A percentile compares a stretch with the other conserved stretches of the same genome.
Conservation (phyloP, 64 coral and sea anemone genomes). For the Actinia tenebrosa region DNA sequence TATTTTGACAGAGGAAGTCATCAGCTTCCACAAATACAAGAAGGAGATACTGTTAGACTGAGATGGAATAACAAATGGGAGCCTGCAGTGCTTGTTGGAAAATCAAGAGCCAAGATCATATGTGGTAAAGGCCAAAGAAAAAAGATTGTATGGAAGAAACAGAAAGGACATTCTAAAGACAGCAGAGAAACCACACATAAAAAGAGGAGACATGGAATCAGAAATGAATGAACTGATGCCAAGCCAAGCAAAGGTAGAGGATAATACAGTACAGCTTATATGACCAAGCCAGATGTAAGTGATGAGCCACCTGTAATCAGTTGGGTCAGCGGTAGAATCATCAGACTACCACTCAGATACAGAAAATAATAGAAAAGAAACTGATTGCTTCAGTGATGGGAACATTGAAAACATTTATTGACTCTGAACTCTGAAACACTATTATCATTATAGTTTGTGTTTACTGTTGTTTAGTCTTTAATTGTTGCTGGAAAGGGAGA, state of each 20-base stretch:
- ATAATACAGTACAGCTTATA: neutral
- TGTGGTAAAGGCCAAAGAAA: neutral
- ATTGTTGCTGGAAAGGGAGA: no score
- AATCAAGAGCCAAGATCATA: neutral
- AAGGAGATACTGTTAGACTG: constrained; percentile 21
- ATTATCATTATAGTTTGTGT: no score
- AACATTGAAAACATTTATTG: no score
- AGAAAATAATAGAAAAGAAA: neutral
- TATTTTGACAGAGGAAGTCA: constrained; percentile 16
- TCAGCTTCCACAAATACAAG: neutral
- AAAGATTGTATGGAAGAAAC: neutral
- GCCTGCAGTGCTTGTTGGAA: neutral
- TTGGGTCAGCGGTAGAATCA: neutral
- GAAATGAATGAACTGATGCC: neutral
- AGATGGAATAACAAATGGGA: neutral
- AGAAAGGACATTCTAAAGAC: neutral
- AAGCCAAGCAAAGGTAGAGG: neutral
- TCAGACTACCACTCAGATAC: neutral
- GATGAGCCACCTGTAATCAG: constrained; percentile 3
- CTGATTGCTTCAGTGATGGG: no score
- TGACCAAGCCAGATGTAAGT: neutral
- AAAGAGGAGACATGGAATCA: neutral
- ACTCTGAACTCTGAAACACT: no score
- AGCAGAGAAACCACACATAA: neutral
- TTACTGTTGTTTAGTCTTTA: no score